Evolutionary conservation across 1,140 invertebrate species (phyloP).

Genomic region (Cephus cinctus): DNA sequence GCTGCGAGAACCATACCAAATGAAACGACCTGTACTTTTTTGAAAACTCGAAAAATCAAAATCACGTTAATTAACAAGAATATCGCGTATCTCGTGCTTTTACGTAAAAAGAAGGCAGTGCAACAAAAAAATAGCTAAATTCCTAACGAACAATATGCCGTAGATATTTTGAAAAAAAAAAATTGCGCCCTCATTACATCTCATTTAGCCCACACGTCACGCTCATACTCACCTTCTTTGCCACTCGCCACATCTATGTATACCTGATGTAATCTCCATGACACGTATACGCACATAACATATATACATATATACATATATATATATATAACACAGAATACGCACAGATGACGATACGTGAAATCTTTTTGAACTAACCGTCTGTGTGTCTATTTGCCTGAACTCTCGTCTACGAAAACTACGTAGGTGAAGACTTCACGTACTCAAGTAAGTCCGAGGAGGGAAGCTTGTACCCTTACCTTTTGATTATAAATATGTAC

Average conservation of each 20-base stretch:
- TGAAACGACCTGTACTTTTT: slow-evolving; percentile 21
- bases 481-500: slow-evolving; percentile 8
- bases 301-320: slow-evolving; percentile 7
- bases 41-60: slow-evolving; percentile 24
- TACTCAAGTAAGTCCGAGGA: slow-evolving; percentile 51
- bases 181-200: background rate
- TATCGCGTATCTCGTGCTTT: too few relatives aligned
- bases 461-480: slow-evolving; percentile 18
- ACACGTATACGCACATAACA: background rate
- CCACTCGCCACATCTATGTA: too few relatives aligned
- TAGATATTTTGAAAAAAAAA: background rate
- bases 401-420: slow-evolving; percentile 49
- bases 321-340: slow-evolving; percentile 7
- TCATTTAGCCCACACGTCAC: background rate
- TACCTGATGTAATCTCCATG: too few relatives aligned
- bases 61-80: too few relatives aligned
- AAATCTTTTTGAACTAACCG: slow-evolving; percentile 42
- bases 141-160: background rate
- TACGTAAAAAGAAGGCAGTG: too few relatives aligned
- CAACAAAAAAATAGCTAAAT: too few relatives aligned
- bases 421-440: slow-evolving; percentile 55
- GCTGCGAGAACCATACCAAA: too few relatives aligned
- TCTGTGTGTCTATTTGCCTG: slow-evolving; percentile 53
- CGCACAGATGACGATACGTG: slow-evolving; percentile 3
- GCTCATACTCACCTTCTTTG: too few relatives aligned